Evolutionary conservation across 1,140 invertebrate species (phyloP), one percentile per base, ranked within the genome.

Genomic region (Galleria mellonella): DNA sequence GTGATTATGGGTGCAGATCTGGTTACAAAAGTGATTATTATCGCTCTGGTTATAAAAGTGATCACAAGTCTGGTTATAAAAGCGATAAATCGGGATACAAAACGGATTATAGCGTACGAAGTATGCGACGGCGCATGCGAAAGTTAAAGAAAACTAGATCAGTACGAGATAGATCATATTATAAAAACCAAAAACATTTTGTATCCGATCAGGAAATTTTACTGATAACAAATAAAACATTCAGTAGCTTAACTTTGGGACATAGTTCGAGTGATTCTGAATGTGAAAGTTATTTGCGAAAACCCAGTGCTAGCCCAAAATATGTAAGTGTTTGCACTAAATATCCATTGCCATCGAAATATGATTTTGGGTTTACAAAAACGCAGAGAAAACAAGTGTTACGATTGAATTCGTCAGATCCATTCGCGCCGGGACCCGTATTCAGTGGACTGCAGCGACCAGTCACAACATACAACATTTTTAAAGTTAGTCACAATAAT

Each of bases 81-180:
- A 89, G 88, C 45, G 89, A 90, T 60, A 83, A 85, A 57, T 89
- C 88, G 2, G 89, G 89, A 32, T 88, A 89, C 57, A 89, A 89
- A 69, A 89, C 88, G 41, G 88, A 89, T 32, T 88, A 89, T 51
- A 89, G 88, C 53, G 81, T 86, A 2, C 78, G 88, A 49, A 89
- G 88, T 62, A 75, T 83, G 62, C 58, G 84, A 38, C 62, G 84
- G 41, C 72, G 76, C 43, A 86, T 87, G 79, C 73, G 72, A 56
- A 76, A 89, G 70, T 55, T 88, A 43, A 70, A 87, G 72, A 79
- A 89, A 70, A 83, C 87, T 38, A 46, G 89, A 67, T 75, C 89
- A 56, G 74, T 89, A 33, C 51, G 85, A 68, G 83, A 87, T 47
- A 65, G 84, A 37, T 84, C 81, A 1, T 87, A 88, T 61, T 86